A percentile compares a stretch with the other conserved stretches of the same genome.
Conservation (phyloP, 2,888 invertebrate species). For the Periphyllus acericola region DNA sequence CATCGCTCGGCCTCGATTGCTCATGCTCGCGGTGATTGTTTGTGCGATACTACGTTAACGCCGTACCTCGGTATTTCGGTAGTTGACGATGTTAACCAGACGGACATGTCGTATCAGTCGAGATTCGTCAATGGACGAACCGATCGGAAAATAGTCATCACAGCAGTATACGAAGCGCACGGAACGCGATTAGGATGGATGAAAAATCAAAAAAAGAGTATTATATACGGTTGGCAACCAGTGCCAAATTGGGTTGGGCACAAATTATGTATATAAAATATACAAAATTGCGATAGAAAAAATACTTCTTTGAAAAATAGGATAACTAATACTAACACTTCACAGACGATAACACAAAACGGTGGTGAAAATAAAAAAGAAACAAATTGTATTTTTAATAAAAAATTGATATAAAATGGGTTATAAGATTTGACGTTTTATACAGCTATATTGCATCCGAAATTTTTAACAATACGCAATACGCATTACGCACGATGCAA, state of each 20-base stretch:
- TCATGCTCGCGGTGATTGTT: conserved; percentile 42
- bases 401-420: conserved; percentile 58
- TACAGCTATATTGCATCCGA: conserved; percentile 60
- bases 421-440: conserved; percentile 60
- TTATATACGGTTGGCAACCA: conserved; percentile 39
- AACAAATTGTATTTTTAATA: conserved; percentile 36
- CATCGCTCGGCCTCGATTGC: conserved; percentile 17
- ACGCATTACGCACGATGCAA: conserved; percentile 61
- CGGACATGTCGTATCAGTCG: conserved; percentile 58
- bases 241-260: conserved; percentile 59
- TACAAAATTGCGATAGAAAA: conserved; percentile 39
- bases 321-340: conserved; percentile 49
- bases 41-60: conserved; percentile 27
- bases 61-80: conserved; percentile 44
- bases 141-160: conserved; percentile 50
- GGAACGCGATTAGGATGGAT: conserved; percentile 54
- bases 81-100: conserved; percentile 32
- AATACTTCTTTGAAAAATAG: conserved; percentile 3
- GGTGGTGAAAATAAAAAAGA: conserved; percentile 44
- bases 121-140: conserved; percentile 57
- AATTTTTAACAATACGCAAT: conserved; percentile 61
- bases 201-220: conserved; percentile 48
- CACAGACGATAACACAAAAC: conserved; percentile 51
- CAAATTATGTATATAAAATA: conserved; percentile 59
- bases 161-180: conserved; percentile 14